Evolutionary conservation across 2,888 invertebrate genomes (phyloP).

Genomic region (Allacma fusca): DNA sequence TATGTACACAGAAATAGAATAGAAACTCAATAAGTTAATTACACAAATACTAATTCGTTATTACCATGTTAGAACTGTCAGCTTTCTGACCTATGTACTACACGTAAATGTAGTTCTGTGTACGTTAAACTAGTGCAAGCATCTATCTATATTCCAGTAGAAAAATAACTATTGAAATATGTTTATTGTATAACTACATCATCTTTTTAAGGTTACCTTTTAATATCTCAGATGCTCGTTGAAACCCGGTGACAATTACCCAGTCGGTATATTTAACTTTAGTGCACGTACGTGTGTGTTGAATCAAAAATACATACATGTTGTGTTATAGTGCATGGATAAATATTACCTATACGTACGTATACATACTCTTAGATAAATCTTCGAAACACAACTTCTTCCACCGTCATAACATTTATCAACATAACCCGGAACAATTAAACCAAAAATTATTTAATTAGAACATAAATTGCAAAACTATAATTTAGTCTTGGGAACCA

Average conservation of each 20-base stretch:
- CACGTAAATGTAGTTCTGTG: background rate
- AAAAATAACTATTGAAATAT: background rate
- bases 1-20: background rate
- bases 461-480: too few relatives aligned
- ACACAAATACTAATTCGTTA: slow-evolving; percentile 9
- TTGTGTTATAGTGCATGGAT: too few relatives aligned
- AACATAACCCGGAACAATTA: too few relatives aligned
- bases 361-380: too few relatives aligned
- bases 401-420: too few relatives aligned
- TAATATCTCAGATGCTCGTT: slow-evolving; percentile 33
- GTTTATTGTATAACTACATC: background rate
- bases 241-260: slow-evolving; percentile 30
- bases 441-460: too few relatives aligned
- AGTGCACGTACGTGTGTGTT: background rate
- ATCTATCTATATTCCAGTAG: background rate
- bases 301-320: background rate
- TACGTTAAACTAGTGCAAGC: background rate
- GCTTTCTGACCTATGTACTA: background rate
- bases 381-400: too few relatives aligned
- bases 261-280: background rate
- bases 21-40: slow-evolving; percentile 11
- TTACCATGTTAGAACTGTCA: slow-evolving; percentile 19
- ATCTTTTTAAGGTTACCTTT: background rate
- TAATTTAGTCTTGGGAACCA: too few relatives aligned
- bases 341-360: too few relatives aligned